Conservation (phyloP, 2,888 invertebrate genomes). For the Scaptomyza flava region DNA sequence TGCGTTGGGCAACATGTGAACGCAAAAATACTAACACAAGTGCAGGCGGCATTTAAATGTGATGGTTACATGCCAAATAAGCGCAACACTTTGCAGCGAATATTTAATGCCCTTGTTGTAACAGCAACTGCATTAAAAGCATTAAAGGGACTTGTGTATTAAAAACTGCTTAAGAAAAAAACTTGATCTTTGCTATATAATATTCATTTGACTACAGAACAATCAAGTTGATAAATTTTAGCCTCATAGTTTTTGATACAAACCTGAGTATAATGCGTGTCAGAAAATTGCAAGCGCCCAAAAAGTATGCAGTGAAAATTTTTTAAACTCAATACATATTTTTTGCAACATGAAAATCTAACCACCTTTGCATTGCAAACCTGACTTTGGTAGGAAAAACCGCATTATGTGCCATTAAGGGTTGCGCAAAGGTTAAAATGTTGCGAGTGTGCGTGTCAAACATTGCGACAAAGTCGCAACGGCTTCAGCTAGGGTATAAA, state of each 20-base stretch:
- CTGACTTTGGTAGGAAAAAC: conserved; percentile 3
- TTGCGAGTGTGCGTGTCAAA: not conserved
- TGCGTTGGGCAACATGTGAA: conserved; percentile 58
- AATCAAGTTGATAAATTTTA: too few species aligned
- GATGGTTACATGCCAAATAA: conserved; percentile 38
- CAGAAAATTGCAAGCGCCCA: not conserved
- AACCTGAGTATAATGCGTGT: too few species aligned
- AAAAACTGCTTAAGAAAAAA: too few species aligned
- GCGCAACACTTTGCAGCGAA: conserved; percentile 3
- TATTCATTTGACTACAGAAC: not conserved
- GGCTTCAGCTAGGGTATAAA: conserved; percentile 25
- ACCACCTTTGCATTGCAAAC: not conserved
- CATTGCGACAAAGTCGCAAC: conserved; percentile 9
- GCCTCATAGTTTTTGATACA: not conserved
- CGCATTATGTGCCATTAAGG: conserved; percentile 5
- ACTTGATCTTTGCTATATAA: too few species aligned
- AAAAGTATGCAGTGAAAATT: conserved; percentile 44
- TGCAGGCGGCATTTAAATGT: conserved; percentile 54
- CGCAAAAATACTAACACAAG: conserved; percentile 45
- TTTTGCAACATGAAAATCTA: not conserved
- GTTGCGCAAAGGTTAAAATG: not conserved
- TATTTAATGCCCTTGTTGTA: conserved; percentile 15
- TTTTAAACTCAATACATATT: too few species aligned
- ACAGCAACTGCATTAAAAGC: not conserved
- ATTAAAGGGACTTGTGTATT: not conserved